Percentiles rank a stretch among this genome's conserved stretches.
Evolutionary conservation across 1,140 invertebrate species (phyloP).

Genomic region (Meloidogyne exigua): DNA sequence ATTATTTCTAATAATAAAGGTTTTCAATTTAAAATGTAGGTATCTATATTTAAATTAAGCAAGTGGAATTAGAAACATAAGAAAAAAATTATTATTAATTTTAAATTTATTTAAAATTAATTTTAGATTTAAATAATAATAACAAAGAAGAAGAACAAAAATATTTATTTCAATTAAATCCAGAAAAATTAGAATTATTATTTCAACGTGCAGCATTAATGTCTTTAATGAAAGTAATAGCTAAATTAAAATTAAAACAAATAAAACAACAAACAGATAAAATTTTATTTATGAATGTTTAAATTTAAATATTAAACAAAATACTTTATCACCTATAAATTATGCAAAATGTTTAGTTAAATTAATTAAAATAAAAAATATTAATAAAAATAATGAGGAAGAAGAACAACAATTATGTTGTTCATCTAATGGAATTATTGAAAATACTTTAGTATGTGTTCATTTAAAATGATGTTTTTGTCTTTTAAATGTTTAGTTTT

Average conservation of each 20-base stretch:
- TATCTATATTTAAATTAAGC: not conserved
- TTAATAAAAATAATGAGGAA: not conserved
- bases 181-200: slow-evolving; percentile 10
- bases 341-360: slow-evolving; percentile 24
- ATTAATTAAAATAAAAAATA: slow-evolving; percentile 7
- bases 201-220: slow-evolving; percentile 25
- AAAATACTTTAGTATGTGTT: not conserved
- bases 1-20: not conserved
- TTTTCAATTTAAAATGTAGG: not conserved
- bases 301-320: not conserved
- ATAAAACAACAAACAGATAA: not conserved
- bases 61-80: not conserved
- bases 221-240: slow-evolving; percentile 10
- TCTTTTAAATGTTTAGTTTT: too few relatives aligned
- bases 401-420: slow-evolving; percentile 17
- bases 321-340: slow-evolving; percentile 7
- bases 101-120: too few relatives aligned
- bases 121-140: too few relatives aligned
- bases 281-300: slow-evolving; percentile 6
- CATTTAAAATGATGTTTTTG: not conserved
- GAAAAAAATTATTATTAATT: too few relatives aligned
- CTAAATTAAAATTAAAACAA: not conserved
- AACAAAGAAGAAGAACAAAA: not conserved
- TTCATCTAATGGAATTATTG: not conserved
- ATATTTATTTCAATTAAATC: slow-evolving; percentile 1